Evolutionary conservation across 92 coral and sea anemone species (phyloP).

Genomic region (Ricordea florida): DNA sequence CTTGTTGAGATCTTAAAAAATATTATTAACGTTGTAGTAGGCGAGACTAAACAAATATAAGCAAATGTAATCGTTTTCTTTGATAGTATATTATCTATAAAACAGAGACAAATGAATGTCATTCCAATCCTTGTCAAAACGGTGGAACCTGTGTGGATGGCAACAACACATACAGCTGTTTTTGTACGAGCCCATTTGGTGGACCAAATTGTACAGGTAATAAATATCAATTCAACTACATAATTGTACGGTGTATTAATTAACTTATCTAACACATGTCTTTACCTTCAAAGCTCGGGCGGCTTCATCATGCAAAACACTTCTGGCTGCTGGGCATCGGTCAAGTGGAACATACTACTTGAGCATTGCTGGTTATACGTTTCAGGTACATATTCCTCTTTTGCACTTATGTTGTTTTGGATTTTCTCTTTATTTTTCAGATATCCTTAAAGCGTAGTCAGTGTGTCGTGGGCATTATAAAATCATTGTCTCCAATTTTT

Average conservation of each 20-base stretch:
- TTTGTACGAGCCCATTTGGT: not conserved
- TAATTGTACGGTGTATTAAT: too few relatives aligned
- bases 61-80: too few relatives aligned
- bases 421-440: not conserved
- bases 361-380: not conserved
- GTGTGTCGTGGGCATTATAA: too few relatives aligned
- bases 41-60: too few relatives aligned
- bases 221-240: too few relatives aligned
- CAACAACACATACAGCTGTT: slow-evolving; percentile 29
- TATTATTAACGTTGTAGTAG: too few relatives aligned
- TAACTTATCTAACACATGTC: too few relatives aligned
- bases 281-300: not conserved
- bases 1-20: too few relatives aligned
- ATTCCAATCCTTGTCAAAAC: slow-evolving; percentile 45
- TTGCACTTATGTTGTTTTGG: not conserved
- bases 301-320: not conserved
- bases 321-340: not conserved
- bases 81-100: too few relatives aligned
- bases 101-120: slow-evolving; percentile 53
- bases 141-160: slow-evolving; percentile 57
- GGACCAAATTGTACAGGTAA: slow-evolving; percentile 47
- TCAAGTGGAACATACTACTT: not conserved
- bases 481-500: too few relatives aligned
- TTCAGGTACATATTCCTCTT: not conserved
- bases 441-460: too few relatives aligned